These are phyloP conservation scores for Sabatieria punctata DNA, from an alignment of 2,888 invertebrate species.

Conservation along the genomic window DNA sequence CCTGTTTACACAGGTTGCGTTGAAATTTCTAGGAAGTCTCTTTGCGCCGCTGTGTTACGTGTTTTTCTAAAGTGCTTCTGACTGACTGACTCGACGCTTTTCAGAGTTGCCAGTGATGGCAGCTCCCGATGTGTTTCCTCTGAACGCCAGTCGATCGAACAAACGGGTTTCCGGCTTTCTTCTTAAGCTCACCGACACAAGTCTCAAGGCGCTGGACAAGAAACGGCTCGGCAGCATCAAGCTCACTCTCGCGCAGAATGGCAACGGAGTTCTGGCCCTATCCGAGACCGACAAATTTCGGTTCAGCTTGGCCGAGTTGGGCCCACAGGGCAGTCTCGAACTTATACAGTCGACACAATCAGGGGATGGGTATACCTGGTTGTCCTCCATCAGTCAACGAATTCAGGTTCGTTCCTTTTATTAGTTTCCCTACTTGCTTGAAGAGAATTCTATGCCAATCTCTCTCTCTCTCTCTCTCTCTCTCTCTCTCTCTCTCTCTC, in stretches of 20 bases:
- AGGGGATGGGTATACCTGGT: background rate
- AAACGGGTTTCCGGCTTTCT: background rate
- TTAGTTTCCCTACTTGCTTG: too few species aligned
- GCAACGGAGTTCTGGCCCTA: background rate
- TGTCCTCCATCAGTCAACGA: background rate
- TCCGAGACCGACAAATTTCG: background rate
- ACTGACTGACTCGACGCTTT: too few species aligned
- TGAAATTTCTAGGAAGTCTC: too few species aligned
- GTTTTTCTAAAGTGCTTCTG: too few species aligned
- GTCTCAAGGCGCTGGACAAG: background rate
- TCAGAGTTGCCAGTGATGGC: too few species aligned
- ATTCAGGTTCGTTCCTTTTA: too few species aligned
- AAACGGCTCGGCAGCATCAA: background rate
- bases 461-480: too few species aligned
- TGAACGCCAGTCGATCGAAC: background rate
- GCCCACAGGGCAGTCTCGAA: background rate
- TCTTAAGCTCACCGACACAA: constrained; percentile 1
- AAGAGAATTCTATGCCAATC: too few species aligned
- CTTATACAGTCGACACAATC: background rate
- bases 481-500: too few species aligned
- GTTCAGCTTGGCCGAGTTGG: background rate
- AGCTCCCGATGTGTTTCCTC: background rate
- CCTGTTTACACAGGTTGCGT: too few species aligned
- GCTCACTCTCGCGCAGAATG: too few species aligned
- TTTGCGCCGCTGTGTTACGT: too few species aligned